Conservation (phyloP, 2,113 vertebrate genomes). For the Spheniscus mendiculus region DNA sequence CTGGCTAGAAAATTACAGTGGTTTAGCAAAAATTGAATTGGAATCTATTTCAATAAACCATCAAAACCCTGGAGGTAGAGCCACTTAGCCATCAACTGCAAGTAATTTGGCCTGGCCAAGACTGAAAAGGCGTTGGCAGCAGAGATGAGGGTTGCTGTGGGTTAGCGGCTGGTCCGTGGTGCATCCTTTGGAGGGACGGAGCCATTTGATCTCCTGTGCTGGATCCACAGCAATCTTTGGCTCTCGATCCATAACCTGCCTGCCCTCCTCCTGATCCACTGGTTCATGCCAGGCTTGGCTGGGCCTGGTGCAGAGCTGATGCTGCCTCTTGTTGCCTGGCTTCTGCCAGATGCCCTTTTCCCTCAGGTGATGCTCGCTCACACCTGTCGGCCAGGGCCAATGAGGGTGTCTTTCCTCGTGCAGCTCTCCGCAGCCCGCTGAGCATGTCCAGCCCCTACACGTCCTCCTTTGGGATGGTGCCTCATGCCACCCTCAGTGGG, state of each 20-base stretch:
- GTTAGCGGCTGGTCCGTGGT: not conserved
- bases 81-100: not conserved
- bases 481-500: slow-evolving; percentile 82
- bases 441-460: slow-evolving; percentile 81
- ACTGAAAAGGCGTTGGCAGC: not conserved
- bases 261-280: not conserved
- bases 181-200: not conserved
- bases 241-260: not conserved
- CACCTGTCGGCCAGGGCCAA: not conserved
- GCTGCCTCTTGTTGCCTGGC: not conserved
- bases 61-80: not conserved
- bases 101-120: not conserved
- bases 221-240: not conserved
- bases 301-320: rapidly evolving
- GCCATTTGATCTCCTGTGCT: not conserved
- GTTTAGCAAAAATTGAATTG: not conserved
- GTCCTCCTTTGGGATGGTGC: slow-evolving; percentile 83
- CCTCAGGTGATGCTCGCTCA: not conserved
- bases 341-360: not conserved
- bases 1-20: not conserved
- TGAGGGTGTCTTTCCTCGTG: not conserved
- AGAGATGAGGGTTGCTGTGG: not conserved
- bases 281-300: not conserved
- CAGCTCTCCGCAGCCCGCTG: slow-evolving; percentile 87
- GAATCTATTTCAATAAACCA: not conserved